Conservation (phyloP, 2,797 vertebrate genomes). For the Borostomias antarcticus region DNA sequence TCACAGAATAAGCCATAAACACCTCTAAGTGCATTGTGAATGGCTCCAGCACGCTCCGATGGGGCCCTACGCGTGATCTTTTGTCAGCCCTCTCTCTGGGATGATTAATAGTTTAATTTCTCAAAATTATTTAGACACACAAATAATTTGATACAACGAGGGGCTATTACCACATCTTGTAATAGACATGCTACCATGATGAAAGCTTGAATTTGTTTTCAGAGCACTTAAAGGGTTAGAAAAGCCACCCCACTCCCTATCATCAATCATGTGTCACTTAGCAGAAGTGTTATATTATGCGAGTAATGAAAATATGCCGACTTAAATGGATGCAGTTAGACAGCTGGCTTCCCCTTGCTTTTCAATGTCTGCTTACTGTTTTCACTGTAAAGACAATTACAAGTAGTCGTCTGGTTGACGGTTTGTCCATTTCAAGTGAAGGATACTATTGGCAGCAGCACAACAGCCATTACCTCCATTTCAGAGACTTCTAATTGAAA, state of each 20-base stretch:
- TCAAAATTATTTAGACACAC: constrained; percentile 80
- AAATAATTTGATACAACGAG: constrained; percentile 80
- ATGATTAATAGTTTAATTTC: constrained; percentile 86
- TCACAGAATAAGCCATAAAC: constrained; percentile 76
- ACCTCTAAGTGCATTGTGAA: constrained; percentile 66
- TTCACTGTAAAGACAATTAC: constrained; percentile 71
- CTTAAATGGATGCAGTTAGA: constrained; percentile 67
- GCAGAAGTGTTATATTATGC: constrained; percentile 73
- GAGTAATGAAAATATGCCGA: constrained; percentile 70
- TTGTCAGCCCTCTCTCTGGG: constrained; percentile 63
- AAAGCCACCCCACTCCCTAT: constrained; percentile 73
- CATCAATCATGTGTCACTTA: constrained; percentile 84
- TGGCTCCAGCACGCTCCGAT: constrained; percentile 53
- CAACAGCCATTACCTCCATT: constrained; percentile 22
- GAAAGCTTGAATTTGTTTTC: constrained; percentile 85
- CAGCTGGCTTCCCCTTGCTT: constrained; percentile 55
- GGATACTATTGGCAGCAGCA: constrained; percentile 43
- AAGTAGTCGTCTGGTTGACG: constrained; percentile 54
- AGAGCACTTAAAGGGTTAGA: constrained; percentile 80
- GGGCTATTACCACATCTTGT: constrained; percentile 81
- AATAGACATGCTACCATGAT: constrained; percentile 80
- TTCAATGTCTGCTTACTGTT: constrained; percentile 59
- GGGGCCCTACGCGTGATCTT: constrained; percentile 46
- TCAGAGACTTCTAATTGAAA: constrained; percentile 48
- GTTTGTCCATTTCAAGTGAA: constrained; percentile 57